Evolutionary conservation across 2,797 vertebrate species (phyloP).

Genomic region (Pseudochirops corinnae): DNA sequence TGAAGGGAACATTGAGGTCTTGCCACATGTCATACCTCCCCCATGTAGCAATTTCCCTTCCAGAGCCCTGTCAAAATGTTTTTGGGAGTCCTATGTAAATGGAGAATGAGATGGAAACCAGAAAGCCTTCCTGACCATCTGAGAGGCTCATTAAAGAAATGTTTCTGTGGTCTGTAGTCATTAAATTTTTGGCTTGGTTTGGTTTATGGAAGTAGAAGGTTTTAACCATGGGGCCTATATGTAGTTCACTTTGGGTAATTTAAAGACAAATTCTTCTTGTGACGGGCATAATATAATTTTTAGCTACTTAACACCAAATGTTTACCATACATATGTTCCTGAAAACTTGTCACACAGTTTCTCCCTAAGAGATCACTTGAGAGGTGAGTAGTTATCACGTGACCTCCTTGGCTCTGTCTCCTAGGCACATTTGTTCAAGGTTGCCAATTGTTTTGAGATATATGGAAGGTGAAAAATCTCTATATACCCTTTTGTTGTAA

Average conservation of each 20-base stretch:
- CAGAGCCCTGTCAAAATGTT: constrained; percentile 12
- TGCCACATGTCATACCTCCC: not conserved
- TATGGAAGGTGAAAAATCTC: not conserved
- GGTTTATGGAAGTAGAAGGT: not conserved
- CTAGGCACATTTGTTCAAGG: not conserved
- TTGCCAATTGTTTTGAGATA: not conserved
- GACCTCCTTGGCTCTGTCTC: not conserved
- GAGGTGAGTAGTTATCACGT: not conserved
- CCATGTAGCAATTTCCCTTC: not conserved
- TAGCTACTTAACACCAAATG: not conserved
- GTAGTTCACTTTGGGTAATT: constrained; percentile 15
- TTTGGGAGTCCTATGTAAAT: not conserved
- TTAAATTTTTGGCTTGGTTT: not conserved
- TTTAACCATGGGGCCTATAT: constrained; percentile 46
- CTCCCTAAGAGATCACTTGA: not conserved
- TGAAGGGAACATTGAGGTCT: constrained; percentile 14
- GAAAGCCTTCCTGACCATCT: constrained; percentile 50
- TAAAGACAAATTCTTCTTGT: constrained; percentile 37
- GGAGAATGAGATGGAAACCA: constrained; percentile 44
- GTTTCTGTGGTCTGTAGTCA: constrained; percentile 5
- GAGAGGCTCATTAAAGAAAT: constrained; percentile 29
- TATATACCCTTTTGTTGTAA: not conserved
- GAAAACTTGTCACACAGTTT: not conserved
- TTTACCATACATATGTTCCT: not conserved
- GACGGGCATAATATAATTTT: constrained; percentile 16